Evolutionary conservation across 2,797 vertebrate species (phyloP).

Genomic region (Mionectes olivaceus): DNA sequence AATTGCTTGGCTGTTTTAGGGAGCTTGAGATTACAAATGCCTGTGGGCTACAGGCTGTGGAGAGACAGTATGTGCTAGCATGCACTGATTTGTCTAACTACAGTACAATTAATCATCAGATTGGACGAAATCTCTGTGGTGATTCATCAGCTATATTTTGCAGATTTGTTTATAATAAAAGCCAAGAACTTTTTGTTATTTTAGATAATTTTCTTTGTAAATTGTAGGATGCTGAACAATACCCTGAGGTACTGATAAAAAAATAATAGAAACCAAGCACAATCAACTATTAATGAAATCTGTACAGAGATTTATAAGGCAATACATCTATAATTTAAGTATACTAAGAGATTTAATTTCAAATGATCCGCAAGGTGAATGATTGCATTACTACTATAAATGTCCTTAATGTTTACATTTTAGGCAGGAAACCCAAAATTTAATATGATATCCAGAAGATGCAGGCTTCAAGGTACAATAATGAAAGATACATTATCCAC

Average conservation of each 20-base stretch:
- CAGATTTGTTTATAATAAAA: conserved; percentile 15
- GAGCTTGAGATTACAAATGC: conserved; percentile 46
- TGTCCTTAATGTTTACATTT: conserved; percentile 22
- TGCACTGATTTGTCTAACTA: conserved; percentile 53
- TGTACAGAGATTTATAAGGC: background rate
- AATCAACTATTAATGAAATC: background rate
- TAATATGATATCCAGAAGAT: conserved; percentile 27
- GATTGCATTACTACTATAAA: conserved; percentile 33
- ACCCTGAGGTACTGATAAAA: background rate
- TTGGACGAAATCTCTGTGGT: conserved; percentile 13
- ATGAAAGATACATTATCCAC: conserved; percentile 8
- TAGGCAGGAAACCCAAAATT: conserved; percentile 58
- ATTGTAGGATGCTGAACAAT: background rate
- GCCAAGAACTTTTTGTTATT: background rate
- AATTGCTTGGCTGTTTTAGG: conserved; percentile 40
- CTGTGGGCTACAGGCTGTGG: conserved; percentile 25
- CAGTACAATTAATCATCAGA: conserved; percentile 45
- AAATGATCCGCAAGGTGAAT: conserved; percentile 42
- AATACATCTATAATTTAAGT: background rate
- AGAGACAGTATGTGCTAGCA: conserved; percentile 41
- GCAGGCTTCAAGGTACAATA: conserved; percentile 1
- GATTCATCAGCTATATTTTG: conserved; percentile 23
- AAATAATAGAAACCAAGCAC: background rate
- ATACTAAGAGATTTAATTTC: conserved; percentile 14
- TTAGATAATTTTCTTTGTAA: background rate